Conservation (phyloP, 2,797 vertebrate genomes). For the Chaenodraco wilsoni region DNA sequence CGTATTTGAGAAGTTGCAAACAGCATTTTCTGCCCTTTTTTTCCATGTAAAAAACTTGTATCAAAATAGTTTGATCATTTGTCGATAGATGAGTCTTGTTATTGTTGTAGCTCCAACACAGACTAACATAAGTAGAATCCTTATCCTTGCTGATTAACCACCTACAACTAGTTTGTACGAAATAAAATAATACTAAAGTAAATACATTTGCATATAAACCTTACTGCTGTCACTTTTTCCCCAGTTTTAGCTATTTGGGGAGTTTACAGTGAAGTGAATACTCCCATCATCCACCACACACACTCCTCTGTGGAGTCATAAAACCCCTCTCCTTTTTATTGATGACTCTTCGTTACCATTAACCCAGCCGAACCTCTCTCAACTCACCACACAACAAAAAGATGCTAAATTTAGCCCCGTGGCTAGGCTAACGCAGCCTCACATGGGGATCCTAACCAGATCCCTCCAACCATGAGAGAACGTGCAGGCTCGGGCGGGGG, state of each 20-base stretch:
- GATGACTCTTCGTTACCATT: conserved; percentile 79
- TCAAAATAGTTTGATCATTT: no score
- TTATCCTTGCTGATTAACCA: conserved; percentile 34
- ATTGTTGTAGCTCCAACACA: no score
- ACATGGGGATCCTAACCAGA: conserved; percentile 69
- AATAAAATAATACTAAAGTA: conserved; percentile 36
- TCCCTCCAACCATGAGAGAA: conserved; percentile 66
- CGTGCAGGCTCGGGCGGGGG: conserved; percentile 52
- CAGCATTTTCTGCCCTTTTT: no score
- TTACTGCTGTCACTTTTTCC: conserved; percentile 19
- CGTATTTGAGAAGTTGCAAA: no score
- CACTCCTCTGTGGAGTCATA: conserved; percentile 55
- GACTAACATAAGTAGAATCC: conserved; percentile 12
- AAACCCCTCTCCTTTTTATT: conserved; percentile 75
- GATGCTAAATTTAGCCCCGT: conserved; percentile 79
- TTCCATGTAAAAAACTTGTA: no score
- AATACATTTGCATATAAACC: no score
- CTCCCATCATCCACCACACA: conserved; percentile 44
- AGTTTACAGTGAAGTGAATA: conserved; percentile 62
- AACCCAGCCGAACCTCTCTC: conserved; percentile 67
- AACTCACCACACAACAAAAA: conserved; percentile 67
- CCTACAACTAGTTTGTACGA: conserved; percentile 17
- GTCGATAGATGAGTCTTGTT: no score
- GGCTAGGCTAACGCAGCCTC: conserved; percentile 61
- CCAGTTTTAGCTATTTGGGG: conserved; percentile 55